Percentiles rank a stretch among this genome's conserved stretches.
These are phyloP conservation scores for Neomonachus schauinslandi DNA, from an alignment of 2,113 vertebrate species.

Conservation along the genomic window DNA sequence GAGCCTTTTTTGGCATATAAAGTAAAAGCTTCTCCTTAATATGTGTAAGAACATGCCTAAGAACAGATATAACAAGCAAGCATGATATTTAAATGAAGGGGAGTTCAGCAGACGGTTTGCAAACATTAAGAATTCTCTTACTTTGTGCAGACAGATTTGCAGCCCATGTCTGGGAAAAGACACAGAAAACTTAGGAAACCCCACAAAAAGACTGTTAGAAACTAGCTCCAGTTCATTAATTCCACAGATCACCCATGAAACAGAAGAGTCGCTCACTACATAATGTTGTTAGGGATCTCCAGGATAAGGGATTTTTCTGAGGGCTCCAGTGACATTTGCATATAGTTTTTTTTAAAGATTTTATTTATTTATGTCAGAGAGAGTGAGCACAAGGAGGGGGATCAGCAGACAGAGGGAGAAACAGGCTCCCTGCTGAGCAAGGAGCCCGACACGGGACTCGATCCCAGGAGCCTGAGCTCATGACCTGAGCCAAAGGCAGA, in stretches of 20 bases:
- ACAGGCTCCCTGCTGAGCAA: background rate
- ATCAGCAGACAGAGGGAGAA: background rate
- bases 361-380: background rate
- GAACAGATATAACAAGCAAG: background rate
- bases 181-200: background rate
- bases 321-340: background rate
- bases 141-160: background rate
- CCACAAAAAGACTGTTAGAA: background rate
- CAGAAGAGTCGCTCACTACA: background rate
- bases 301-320: background rate
- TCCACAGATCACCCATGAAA: background rate
- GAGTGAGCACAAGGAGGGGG: background rate
- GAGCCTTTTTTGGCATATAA: background rate
- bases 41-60: background rate
- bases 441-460: background rate
- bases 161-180: background rate
- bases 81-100: background rate
- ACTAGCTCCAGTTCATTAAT: background rate
- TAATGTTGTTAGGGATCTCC: background rate
- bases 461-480: background rate
- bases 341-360: background rate
- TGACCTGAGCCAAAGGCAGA: background rate
- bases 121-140: background rate
- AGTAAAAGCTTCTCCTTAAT: background rate
- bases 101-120: background rate